Conservation (phyloP, 1,140 invertebrate species). For the Brachionus angularis region DNA sequence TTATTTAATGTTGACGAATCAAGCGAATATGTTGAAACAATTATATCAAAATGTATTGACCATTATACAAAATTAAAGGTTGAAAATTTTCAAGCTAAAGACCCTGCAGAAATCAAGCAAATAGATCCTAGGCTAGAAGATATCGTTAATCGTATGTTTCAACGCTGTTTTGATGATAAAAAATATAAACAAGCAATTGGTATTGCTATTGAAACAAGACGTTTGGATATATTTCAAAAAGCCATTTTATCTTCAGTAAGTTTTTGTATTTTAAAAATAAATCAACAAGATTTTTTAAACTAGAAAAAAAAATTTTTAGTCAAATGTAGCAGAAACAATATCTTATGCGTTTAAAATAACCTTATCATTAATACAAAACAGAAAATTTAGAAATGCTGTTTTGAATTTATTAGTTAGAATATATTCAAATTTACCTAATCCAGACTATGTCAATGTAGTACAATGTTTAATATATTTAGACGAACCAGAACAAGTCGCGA, state of each 20-base stretch:
- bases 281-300: constrained; percentile 57
- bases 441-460: constrained; percentile 64
- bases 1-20: constrained; percentile 87
- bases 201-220: constrained; percentile 84
- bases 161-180: constrained; percentile 84
- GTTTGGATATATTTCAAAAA: constrained; percentile 90
- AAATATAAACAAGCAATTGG: constrained; percentile 84
- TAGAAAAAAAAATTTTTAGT: constrained; percentile 62
- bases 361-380: constrained; percentile 73
- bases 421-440: constrained; percentile 76
- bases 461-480: constrained; percentile 91
- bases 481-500: constrained; percentile 73
- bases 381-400: constrained; percentile 82
- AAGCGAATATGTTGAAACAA: constrained; percentile 93
- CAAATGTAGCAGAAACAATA: constrained; percentile 19
- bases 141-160: constrained; percentile 94
- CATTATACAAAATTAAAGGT: constrained; percentile 30
- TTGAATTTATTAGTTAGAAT: constrained; percentile 80
- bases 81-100: constrained; percentile 28
- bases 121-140: constrained; percentile 83
- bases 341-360: constrained; percentile 33
- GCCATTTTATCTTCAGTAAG: constrained; percentile 63
- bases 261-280: constrained; percentile 63
- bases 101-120: not conserved
- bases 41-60: constrained; percentile 62